A percentile compares a stretch with the other conserved stretches of the same genome.
phyloP scores from a whole-genome alignment of 2,113 vertebrate genomes.

The Damaliscus lunatus region DNA sequence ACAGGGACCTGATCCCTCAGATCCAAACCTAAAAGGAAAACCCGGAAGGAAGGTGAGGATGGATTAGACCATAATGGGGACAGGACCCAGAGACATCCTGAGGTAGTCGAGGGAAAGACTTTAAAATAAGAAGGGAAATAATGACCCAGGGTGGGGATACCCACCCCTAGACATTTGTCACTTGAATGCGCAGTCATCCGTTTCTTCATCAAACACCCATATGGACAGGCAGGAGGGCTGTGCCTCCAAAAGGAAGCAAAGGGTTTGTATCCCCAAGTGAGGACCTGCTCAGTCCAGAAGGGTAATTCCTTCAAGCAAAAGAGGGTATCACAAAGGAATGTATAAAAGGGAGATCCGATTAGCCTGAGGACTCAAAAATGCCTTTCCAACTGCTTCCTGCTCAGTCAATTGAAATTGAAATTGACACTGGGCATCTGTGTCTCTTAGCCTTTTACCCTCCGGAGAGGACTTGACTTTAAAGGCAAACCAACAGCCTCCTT shows the following conservation, averaged over 20 bases:
- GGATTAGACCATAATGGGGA: background rate
- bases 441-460: background rate
- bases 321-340: too few species aligned
- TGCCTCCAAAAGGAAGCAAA: background rate
- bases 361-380: background rate
- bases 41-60: accelerated
- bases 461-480: background rate
- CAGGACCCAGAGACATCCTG: background rate
- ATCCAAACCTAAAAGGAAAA: background rate
- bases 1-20: background rate
- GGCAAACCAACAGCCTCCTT: background rate
- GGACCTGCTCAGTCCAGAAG: background rate
- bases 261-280: background rate
- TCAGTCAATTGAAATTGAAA: background rate
- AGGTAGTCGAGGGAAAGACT: background rate
- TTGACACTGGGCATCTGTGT: background rate
- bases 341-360: background rate
- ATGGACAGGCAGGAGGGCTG: background rate
- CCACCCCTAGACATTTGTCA: background rate
- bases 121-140: background rate
- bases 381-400: background rate
- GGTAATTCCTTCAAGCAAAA: background rate
- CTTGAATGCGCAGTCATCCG: accelerated
- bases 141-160: background rate
- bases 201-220: background rate